A percentile compares a stretch with the other conserved stretches of the same genome.
These are phyloP conservation scores for mouse (Mus musculus) DNA, from an alignment of 2,113 vertebrate species.

Conservation along the genomic window DNA sequence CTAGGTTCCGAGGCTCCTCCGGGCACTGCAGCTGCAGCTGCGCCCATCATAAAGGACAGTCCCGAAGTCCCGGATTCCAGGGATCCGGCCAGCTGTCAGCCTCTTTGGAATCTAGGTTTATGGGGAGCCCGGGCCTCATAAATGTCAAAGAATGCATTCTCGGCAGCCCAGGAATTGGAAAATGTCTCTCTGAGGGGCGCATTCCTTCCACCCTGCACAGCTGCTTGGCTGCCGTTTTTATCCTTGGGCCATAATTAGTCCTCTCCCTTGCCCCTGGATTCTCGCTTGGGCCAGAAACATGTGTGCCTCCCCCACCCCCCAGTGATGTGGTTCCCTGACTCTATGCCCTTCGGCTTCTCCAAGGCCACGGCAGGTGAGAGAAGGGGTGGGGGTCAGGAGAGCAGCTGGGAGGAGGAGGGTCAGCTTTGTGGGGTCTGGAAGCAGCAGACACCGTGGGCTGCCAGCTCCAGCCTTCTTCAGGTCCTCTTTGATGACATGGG, in stretches of 20 bases:
- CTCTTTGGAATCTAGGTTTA: slow-evolving; percentile 49
- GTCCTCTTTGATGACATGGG: slow-evolving; percentile 65
- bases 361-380: neutral
- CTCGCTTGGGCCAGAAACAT: neutral
- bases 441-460: neutral
- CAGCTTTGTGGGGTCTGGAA: neutral
- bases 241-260: slow-evolving; percentile 39
- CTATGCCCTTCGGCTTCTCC: neutral
- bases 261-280: neutral
- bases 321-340: rapidly evolving
- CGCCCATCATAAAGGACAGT: rapidly evolving
- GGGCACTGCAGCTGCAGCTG: rapidly evolving
- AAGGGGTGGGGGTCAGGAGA: neutral
- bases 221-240: neutral
- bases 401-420: rapidly evolving
- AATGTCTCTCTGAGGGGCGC: neutral
- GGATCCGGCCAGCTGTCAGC: slow-evolving; percentile 18
- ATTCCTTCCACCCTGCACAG: neutral
- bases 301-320: neutral
- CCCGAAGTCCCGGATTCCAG: neutral
- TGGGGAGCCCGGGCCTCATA: neutral
- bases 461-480: neutral
- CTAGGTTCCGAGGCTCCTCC: rapidly evolving
- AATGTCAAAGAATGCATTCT: neutral
- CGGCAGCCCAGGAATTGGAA: neutral